A percentile compares a stretch with the other conserved stretches of the same genome.
These are phyloP conservation scores for Pristis pectinata DNA, from an alignment of 2,797 vertebrate genomes.

Conservation along the genomic window DNA sequence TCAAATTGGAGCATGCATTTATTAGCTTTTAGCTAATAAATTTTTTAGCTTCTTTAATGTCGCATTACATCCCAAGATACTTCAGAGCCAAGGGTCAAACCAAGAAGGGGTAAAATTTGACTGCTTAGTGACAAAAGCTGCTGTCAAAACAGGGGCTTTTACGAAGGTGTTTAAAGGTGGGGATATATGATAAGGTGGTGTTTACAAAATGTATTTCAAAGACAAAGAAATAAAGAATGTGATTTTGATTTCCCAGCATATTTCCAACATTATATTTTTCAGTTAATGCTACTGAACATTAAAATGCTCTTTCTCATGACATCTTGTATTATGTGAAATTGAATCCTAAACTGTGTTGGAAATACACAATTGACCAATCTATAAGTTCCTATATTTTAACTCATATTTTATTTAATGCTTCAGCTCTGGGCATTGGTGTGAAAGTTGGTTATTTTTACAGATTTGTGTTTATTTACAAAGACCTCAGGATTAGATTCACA, in stretches of 20 bases:
- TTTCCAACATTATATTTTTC: not conserved
- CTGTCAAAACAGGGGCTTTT: not conserved
- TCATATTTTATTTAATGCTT: not conserved
- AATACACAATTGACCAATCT: not conserved
- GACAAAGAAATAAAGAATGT: not conserved
- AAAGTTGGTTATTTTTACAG: not conserved
- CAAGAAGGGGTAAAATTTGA: not conserved
- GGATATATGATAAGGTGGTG: not conserved
- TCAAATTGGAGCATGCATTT: not conserved
- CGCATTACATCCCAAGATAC: not conserved
- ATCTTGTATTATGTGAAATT: not conserved
- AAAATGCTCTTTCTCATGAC: not conserved
- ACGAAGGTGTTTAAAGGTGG: not conserved
- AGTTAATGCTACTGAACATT: not conserved
- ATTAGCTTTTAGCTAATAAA: no score
- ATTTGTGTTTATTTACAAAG: not conserved
- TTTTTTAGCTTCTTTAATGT: not conserved
- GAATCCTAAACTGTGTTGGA: not conserved
- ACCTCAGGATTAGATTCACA: not conserved
- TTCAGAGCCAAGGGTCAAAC: not conserved
- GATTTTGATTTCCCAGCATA: not conserved
- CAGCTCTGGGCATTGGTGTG: not conserved
- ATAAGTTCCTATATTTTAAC: not conserved
- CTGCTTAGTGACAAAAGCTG: not conserved
- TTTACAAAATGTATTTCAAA: not conserved